These are phyloP conservation scores for Holacanthus passer DNA, from an alignment of 2,113 vertebrate species.

Conservation along the genomic window DNA sequence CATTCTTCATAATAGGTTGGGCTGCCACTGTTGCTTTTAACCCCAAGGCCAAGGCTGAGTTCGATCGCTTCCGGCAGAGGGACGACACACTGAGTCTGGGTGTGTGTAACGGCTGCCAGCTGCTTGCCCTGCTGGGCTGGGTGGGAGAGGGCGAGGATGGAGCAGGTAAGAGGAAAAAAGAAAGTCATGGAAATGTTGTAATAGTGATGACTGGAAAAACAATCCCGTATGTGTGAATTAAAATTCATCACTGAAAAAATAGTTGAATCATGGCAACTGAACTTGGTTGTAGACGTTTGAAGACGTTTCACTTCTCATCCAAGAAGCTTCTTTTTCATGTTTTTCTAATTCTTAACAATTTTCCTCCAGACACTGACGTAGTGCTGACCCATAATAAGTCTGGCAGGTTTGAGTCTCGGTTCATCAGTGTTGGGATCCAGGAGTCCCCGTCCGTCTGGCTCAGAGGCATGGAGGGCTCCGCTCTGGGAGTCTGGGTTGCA, in stretches of 20 bases:
- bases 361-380: conserved; percentile 75
- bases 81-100: conserved; percentile 91
- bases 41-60: conserved; percentile 82
- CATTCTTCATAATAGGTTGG: conserved; percentile 85
- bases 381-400: conserved; percentile 89
- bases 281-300: too few relatives aligned
- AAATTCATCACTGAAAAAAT: too few relatives aligned
- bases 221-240: not conserved
- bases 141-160: conserved; percentile 79
- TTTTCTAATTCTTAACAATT: not conserved
- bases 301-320: too few relatives aligned
- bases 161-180: conserved; percentile 53
- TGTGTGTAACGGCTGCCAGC: conserved; percentile 94
- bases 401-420: conserved; percentile 91
- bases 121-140: conserved; percentile 92
- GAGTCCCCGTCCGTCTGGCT: conserved; percentile 90
- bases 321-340: too few relatives aligned
- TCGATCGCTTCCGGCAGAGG: conserved; percentile 86
- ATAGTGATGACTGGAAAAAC: not conserved
- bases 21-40: conserved; percentile 90
- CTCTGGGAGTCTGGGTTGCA: conserved; percentile 92
- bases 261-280: too few relatives aligned
- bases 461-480: conserved; percentile 89
- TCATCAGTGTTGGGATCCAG: conserved; percentile 87
- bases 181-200: not conserved